A percentile compares a stretch with the other conserved stretches of the same genome.
Conservation (phyloP, 2,797 vertebrate species). For the Betta splendens region DNA sequence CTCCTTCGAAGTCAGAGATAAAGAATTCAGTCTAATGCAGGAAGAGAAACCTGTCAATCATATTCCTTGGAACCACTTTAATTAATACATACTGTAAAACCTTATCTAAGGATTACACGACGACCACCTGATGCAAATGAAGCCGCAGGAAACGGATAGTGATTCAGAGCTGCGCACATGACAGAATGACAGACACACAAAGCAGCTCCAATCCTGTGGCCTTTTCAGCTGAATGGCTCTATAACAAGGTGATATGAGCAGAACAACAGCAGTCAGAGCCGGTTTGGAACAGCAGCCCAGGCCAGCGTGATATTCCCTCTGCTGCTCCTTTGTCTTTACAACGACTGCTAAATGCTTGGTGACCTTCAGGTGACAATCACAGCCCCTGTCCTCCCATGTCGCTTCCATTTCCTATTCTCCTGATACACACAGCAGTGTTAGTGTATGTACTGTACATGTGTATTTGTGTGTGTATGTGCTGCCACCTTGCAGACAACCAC, state of each 20-base stretch:
- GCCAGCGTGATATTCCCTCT: slow-evolving; percentile 21
- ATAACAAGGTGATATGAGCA: too few relatives aligned
- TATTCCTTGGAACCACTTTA: neutral
- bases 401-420: slow-evolving; percentile 24
- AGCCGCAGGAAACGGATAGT: neutral
- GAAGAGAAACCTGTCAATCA: slow-evolving; percentile 1
- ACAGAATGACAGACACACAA: neutral
- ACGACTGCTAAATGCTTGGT: slow-evolving; percentile 55
- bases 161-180: neutral
- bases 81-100: neutral
- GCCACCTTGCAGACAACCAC: slow-evolving; percentile 72
- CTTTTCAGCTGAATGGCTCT: slow-evolving; percentile 4
- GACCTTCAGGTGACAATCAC: slow-evolving; percentile 63
- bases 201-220: neutral
- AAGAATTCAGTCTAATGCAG: slow-evolving; percentile 2
- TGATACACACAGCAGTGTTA: slow-evolving; percentile 30
- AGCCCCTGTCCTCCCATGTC: slow-evolving; percentile 13
- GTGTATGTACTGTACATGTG: slow-evolving; percentile 5
- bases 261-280: neutral
- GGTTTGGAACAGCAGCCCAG: slow-evolving; percentile 12
- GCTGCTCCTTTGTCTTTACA: slow-evolving; percentile 37
- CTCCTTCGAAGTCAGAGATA: too few relatives aligned
- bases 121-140: slow-evolving; percentile 1
- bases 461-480: slow-evolving; percentile 21
- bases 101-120: neutral